phyloP scores from a whole-genome alignment of 1,140 invertebrate genomes.

The Bombus waltoni region DNA sequence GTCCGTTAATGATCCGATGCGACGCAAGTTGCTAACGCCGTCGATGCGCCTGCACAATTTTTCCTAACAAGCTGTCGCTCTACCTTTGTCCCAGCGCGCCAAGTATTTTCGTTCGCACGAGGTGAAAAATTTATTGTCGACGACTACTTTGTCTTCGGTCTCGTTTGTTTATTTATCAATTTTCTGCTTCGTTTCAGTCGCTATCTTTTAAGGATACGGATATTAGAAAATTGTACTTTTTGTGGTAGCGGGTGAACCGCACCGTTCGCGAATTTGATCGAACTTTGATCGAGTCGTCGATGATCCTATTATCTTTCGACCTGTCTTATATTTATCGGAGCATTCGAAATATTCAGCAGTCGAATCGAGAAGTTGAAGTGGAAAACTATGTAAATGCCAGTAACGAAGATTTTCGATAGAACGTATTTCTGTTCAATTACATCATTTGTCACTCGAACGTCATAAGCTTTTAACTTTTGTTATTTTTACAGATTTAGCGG shows the following conservation, averaged over 20 bases:
- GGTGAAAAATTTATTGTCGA: not conserved
- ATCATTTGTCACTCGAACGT: too few relatives aligned
- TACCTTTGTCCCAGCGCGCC: not conserved
- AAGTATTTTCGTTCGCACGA: not conserved
- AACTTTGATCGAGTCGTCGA: too few relatives aligned
- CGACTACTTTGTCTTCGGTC: not conserved
- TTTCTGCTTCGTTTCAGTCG: not conserved
- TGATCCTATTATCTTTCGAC: too few relatives aligned
- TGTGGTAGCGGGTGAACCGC: not conserved
- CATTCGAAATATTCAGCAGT: too few relatives aligned
- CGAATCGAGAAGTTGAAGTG: too few relatives aligned
- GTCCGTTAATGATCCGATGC: conserved; percentile 27
- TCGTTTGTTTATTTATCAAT: not conserved
- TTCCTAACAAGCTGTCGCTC: conserved; percentile 13
- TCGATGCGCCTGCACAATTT: not conserved
- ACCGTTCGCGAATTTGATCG: too few relatives aligned
- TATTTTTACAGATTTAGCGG: too few relatives aligned
- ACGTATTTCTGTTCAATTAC: too few relatives aligned
- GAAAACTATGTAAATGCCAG: too few relatives aligned
- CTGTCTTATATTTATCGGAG: too few relatives aligned
- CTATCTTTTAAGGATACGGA: not conserved
- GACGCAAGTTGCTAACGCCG: not conserved
- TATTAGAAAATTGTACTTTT: not conserved
- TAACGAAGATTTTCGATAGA: too few relatives aligned
- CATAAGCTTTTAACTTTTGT: too few relatives aligned